A percentile compares a stretch with the other conserved stretches of the same genome.
phyloP scores from a whole-genome alignment of 2,113 vertebrate species.

The Amphilophus citrinellus region DNA sequence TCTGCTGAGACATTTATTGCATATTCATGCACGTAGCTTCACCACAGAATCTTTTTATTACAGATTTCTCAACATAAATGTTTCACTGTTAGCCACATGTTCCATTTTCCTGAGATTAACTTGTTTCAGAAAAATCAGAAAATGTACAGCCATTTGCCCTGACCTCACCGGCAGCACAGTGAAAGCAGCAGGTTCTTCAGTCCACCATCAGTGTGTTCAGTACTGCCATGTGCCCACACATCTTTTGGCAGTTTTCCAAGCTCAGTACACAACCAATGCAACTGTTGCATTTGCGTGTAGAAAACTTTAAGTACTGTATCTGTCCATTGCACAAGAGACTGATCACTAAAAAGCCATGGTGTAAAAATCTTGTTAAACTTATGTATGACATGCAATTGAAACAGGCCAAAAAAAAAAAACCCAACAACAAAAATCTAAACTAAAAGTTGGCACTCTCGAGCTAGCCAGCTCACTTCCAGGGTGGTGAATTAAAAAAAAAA shows the following conservation, averaged over 20 bases:
- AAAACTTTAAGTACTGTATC: background rate
- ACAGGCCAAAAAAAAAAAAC: background rate
- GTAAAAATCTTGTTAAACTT: background rate
- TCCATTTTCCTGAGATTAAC: conserved; percentile 13
- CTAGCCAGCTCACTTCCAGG: background rate
- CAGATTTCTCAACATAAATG: background rate
- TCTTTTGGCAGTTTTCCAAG: background rate
- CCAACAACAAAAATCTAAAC: background rate
- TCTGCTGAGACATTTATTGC: background rate
- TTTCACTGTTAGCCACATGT: background rate
- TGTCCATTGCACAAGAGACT: background rate
- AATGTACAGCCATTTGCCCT: background rate
- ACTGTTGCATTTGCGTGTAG: background rate
- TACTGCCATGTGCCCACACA: background rate
- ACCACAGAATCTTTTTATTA: conserved; percentile 34
- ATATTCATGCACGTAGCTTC: background rate
- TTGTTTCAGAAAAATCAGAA: background rate
- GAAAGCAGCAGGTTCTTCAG: background rate
- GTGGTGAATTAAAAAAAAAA: background rate
- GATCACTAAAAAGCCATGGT: background rate
- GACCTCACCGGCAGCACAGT: background rate
- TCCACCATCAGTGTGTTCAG: background rate
- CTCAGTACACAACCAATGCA: background rate
- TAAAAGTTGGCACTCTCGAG: conserved; percentile 33
- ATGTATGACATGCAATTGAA: background rate